Evolutionary conservation across 2,113 vertebrate genomes (phyloP), one percentile per base, ranked within the genome.

Genomic region (Carassius gibelio): DNA sequence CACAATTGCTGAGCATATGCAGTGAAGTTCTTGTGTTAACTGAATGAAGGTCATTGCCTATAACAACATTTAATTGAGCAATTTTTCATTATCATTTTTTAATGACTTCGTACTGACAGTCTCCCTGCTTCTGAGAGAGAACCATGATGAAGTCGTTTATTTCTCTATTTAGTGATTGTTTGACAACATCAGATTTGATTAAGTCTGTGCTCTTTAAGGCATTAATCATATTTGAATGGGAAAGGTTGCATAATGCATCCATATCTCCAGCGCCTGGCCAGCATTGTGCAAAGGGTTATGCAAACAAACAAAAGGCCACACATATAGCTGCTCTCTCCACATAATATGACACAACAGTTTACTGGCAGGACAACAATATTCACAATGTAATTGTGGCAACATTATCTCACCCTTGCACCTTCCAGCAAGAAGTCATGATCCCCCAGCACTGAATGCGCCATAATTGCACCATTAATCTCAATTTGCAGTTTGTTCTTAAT

Each of bases 51-150:
- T 99, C 98, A 97, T 96, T 94, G 96, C 96, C 96, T 98, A 97
- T 99, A 99, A 99, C 97, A 98, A 98, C 96, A 98, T 98, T 99
- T 99, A 99, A 99, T 99, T 99, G 98, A 99, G 97, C 97, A 97
- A 99, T 99, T 99, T 99, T 99, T 99, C 98, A 99, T 99, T 99
- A 99, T 99, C 98, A 99, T 99, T 99, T 99, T 99, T 98, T 99
- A 99, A 99, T 99, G 98, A 98, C 97, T 99, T 98, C 96, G 96
- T 97, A 95, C 96, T 99, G 97, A 98, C 97, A 99, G 97, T 98
- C 95, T 91, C 92, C 96, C 96, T 95, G 97, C 96, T 97, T 96
- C 95, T 95, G 96, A 97, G 96, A 96, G 96, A 96, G 94, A 94
- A 95, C 95, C 92, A 92, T 97, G 97, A 98, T 99, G 97, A 98